Conservation (phyloP, 1,140 invertebrate genomes). For the Hestina assimilis region DNA sequence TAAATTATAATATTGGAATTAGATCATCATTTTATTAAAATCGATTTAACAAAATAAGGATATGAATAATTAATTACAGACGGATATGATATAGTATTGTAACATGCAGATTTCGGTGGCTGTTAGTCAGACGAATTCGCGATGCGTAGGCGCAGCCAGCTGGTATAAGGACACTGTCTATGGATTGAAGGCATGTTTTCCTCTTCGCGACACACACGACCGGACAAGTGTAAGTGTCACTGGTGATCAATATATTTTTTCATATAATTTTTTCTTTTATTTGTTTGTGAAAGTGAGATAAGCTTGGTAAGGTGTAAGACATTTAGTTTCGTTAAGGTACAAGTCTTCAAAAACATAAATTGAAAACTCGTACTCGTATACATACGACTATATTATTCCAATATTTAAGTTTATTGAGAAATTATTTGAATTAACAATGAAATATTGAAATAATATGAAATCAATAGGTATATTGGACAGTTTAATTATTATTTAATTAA, state of each 20-base stretch:
- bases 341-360: too few species aligned
- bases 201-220: constrained; percentile 50
- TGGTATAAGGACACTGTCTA: constrained; percentile 54
- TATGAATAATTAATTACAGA: constrained; percentile 28
- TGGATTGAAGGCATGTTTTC: constrained; percentile 46
- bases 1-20: neutral
- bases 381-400: too few species aligned
- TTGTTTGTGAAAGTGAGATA: too few species aligned
- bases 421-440: too few species aligned
- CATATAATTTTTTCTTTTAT: constrained; percentile 2
- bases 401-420: too few species aligned
- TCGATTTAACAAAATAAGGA: constrained; percentile 5
- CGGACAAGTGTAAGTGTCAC: constrained; percentile 62
- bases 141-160: constrained; percentile 51
- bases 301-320: too few species aligned
- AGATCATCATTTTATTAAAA: constrained; percentile 19
- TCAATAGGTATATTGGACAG: too few species aligned
- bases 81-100: constrained; percentile 34
- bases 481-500: too few species aligned
- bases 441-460: too few species aligned
- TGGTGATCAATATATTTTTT: neutral
- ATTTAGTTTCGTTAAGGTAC: too few species aligned
- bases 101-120: constrained; percentile 26
- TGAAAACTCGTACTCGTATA: too few species aligned
- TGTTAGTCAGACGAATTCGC: constrained; percentile 28